phyloP scores from a whole-genome alignment of 2,797 vertebrate genomes.

The Aldrovandia affinis region DNA sequence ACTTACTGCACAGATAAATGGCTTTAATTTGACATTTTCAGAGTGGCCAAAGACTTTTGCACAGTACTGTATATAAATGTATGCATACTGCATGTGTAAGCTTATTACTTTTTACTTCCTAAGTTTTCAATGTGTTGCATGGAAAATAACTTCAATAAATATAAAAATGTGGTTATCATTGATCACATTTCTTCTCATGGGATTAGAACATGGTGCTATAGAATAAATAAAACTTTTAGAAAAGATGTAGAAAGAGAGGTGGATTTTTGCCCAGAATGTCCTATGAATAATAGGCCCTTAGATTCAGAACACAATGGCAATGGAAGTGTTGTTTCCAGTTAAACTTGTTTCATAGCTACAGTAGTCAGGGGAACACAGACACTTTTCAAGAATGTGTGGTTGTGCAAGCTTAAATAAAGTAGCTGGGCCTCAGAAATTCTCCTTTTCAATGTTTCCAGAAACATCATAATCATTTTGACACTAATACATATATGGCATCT shows the following conservation, averaged over 20 bases:
- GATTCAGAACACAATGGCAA: background rate
- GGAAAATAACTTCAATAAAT: too few species aligned
- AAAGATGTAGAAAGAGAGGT: background rate
- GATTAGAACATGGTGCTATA: background rate
- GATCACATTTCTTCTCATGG: background rate
- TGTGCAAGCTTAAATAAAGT: background rate
- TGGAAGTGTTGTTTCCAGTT: background rate
- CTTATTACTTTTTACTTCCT: too few species aligned
- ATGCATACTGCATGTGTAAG: too few species aligned
- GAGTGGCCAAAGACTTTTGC: too few species aligned
- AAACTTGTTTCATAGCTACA: background rate
- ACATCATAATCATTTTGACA: background rate
- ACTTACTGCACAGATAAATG: too few species aligned
- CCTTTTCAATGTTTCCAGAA: background rate
- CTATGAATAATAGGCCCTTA: background rate
- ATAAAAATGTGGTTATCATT: background rate
- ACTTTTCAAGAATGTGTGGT: background rate
- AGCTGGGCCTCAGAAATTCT: background rate
- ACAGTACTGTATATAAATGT: too few species aligned
- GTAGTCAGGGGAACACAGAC: conserved; percentile 4
- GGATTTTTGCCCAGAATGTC: background rate
- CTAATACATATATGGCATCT: background rate
- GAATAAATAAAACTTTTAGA: background rate
- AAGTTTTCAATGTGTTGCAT: too few species aligned
- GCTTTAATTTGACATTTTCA: too few species aligned